Conservation (phyloP, 2,113 vertebrate species). For the Oncorhynchus nerka region DNA sequence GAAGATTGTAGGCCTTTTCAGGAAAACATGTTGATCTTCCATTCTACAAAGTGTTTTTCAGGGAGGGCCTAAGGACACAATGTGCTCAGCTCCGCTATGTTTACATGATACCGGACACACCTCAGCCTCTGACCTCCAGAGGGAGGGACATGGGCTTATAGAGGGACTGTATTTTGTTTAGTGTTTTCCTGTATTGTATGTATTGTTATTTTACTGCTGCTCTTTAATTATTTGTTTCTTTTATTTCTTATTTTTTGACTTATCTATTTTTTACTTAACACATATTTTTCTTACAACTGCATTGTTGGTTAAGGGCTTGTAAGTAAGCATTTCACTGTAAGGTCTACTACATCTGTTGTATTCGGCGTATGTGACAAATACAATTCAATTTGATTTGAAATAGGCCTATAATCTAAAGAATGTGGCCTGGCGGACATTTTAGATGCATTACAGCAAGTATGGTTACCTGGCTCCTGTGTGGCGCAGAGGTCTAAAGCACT, state of each 20-base stretch:
- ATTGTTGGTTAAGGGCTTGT: too few species aligned
- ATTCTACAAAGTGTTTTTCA: not conserved
- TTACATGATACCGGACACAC: constrained; percentile 4
- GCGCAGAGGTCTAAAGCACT: not conserved
- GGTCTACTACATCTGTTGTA: too few species aligned
- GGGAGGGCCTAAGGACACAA: not conserved
- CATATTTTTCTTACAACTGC: too few species aligned
- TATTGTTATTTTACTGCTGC: too few species aligned
- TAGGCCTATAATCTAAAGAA: not conserved
- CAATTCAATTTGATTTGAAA: too few species aligned
- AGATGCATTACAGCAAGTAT: not conserved
- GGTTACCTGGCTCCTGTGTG: not conserved
- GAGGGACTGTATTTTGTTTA: not conserved
- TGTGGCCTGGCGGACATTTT: not conserved
- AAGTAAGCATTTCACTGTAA: too few species aligned
- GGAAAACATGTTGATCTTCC: not conserved
- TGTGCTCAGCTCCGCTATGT: not conserved
- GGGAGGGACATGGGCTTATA: not conserved
- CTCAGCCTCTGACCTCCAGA: not conserved
- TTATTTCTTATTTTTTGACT: too few species aligned
- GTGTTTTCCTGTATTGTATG: not conserved
- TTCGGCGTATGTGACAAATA: too few species aligned
- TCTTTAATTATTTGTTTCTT: too few species aligned
- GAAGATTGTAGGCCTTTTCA: not conserved
- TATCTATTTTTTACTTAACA: too few species aligned